phyloP scores from a whole-genome alignment of 2,113 vertebrate genomes.

The Muscicapa adusta region DNA sequence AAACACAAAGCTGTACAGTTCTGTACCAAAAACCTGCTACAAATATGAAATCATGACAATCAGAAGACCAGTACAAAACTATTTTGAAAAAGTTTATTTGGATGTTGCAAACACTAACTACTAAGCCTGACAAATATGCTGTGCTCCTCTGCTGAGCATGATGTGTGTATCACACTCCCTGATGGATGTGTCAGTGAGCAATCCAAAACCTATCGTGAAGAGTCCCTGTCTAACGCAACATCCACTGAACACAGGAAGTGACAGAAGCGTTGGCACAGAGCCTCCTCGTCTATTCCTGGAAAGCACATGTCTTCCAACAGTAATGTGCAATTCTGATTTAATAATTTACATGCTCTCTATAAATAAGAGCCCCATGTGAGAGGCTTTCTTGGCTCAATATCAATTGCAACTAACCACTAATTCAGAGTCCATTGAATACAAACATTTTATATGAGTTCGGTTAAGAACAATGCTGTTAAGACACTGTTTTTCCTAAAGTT shows the following conservation, averaged over 20 bases:
- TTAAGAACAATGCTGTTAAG: not conserved
- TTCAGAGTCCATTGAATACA: not conserved
- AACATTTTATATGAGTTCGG: not conserved
- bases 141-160: not conserved
- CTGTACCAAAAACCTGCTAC: not conserved
- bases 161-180: not conserved
- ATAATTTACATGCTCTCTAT: not conserved
- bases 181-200: not conserved
- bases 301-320: not conserved
- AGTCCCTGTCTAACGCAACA: not conserved
- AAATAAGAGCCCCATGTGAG: not conserved
- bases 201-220: not conserved
- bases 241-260: not conserved
- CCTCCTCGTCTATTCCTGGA: not conserved
- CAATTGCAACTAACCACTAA: not conserved
- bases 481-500: not conserved
- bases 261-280: not conserved
- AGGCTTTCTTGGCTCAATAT: not conserved
- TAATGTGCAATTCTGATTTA: not conserved
- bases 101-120: not conserved
- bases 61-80: not conserved
- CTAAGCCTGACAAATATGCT: not conserved
- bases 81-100: not conserved
- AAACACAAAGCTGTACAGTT: not conserved
- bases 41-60: not conserved